Percentiles rank a stretch among this genome's conserved stretches.
phyloP scores from a whole-genome alignment of 2,888 invertebrate genomes.

The Eilema griseolum region DNA sequence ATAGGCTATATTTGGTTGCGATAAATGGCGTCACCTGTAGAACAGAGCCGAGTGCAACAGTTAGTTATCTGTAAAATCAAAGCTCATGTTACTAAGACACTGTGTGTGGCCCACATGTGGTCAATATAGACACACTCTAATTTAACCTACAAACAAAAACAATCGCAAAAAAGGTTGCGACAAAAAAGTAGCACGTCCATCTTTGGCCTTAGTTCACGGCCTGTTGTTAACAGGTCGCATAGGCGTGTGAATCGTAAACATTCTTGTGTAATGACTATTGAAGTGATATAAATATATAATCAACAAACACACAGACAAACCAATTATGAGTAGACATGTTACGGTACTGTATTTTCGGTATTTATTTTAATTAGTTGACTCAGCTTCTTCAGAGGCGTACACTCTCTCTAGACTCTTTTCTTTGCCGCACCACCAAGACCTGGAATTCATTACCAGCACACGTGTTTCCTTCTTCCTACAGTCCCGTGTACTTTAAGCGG shows the following conservation, averaged over 20 bases:
- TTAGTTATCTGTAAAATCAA: too few species aligned
- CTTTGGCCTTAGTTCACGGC: constrained; percentile 32
- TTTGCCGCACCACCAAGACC: too few species aligned
- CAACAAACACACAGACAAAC: constrained; percentile 5
- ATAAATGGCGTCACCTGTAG: too few species aligned
- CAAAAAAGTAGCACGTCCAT: constrained; percentile 22
- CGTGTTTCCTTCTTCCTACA: too few species aligned
- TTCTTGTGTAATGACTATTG: constrained; percentile 20
- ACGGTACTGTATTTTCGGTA: background rate
- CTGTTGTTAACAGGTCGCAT: constrained; percentile 43
- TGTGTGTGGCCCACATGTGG: constrained; percentile 12
- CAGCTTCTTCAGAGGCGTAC: too few species aligned
- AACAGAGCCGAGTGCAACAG: too few species aligned
- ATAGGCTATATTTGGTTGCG: too few species aligned
- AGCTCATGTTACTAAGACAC: background rate
- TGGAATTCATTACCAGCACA: too few species aligned
- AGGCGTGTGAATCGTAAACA: constrained; percentile 48
- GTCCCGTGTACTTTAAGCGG: too few species aligned
- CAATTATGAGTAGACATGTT: background rate
- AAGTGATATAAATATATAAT: constrained; percentile 19
- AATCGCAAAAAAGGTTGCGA: constrained; percentile 12
- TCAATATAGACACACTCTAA: background rate
- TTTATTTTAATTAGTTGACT: too few species aligned
- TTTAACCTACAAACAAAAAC: constrained; percentile 8
- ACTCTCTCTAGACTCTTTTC: too few species aligned